These are phyloP conservation scores for Gallinago jamesoni DNA, from an alignment of 2,113 vertebrate genomes.

Conservation along the genomic window DNA sequence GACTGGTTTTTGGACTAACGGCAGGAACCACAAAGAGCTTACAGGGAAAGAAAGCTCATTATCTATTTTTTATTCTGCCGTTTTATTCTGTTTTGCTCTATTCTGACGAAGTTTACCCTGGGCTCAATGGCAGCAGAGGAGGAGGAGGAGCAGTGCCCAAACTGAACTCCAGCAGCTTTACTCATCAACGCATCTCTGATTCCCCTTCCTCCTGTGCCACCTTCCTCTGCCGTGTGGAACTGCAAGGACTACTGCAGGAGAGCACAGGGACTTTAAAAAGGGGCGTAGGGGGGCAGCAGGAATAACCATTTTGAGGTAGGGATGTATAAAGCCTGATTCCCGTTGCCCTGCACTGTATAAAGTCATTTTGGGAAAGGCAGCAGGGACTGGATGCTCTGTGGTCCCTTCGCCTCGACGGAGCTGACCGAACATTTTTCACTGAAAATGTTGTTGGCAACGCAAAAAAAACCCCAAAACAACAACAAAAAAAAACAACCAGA, in stretches of 20 bases:
- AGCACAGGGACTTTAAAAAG: background rate
- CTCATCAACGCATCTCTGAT: no score
- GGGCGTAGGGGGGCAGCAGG: background rate
- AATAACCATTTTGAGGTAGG: background rate
- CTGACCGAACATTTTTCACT: background rate
- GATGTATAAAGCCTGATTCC: background rate
- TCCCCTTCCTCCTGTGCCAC: background rate
- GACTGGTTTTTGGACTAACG: background rate
- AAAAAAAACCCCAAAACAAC: background rate
- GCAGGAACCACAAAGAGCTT: background rate
- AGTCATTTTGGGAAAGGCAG: background rate
- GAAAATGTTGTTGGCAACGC: background rate
- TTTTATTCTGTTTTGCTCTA: background rate
- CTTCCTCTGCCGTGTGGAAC: background rate
- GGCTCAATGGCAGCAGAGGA: background rate
- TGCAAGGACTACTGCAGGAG: background rate
- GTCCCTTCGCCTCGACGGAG: background rate
- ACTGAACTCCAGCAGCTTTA: background rate
- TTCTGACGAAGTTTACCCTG: background rate
- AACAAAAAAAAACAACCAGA: background rate
- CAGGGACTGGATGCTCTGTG: background rate
- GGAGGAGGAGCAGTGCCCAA: background rate
- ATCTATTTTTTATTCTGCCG: background rate
- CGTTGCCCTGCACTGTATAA: background rate
- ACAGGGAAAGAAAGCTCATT: background rate